phyloP scores from a whole-genome alignment of 1,140 invertebrate genomes.

The Lycorma delicatula region DNA sequence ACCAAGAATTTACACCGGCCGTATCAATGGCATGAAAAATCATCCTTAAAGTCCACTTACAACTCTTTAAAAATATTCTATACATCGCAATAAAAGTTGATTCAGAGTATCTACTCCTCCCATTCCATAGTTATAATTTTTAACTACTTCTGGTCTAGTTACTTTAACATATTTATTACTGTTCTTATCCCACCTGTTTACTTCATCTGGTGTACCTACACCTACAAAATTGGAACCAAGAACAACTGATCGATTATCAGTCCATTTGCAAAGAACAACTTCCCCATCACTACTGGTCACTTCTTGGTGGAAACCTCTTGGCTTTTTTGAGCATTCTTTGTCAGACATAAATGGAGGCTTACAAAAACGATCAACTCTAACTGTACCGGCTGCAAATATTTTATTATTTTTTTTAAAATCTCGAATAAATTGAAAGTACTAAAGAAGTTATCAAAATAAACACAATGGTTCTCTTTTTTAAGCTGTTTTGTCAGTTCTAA shows the following conservation, averaged over 20 bases:
- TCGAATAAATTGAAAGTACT: constrained; percentile 10
- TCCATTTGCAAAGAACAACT: constrained; percentile 19
- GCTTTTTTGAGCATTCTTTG: constrained; percentile 4
- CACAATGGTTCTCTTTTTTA: background rate
- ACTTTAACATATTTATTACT: constrained; percentile 27
- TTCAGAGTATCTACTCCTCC: constrained; percentile 33
- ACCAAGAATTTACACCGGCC: constrained; percentile 31
- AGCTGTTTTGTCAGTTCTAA: constrained; percentile 3
- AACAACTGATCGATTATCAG: constrained; percentile 12
- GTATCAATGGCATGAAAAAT: constrained; percentile 30
- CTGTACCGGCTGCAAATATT: constrained; percentile 13
- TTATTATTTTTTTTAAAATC: constrained; percentile 5
- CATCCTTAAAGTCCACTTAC: constrained; percentile 31
- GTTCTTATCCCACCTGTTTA: constrained; percentile 31
- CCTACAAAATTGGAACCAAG: constrained; percentile 22
- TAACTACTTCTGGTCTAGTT: constrained; percentile 26
- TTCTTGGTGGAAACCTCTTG: constrained; percentile 10
- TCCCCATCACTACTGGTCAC: constrained; percentile 16
- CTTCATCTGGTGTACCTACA: constrained; percentile 13
- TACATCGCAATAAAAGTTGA: constrained; percentile 26
- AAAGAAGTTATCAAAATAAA: constrained; percentile 18
- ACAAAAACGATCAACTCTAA: constrained; percentile 11
- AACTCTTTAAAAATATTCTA: constrained; percentile 28
- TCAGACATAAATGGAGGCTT: constrained; percentile 12
- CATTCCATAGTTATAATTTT: constrained; percentile 33